These are phyloP conservation scores for Styela clava DNA, from an alignment of 23 tunicate species.

Conservation along the genomic window DNA sequence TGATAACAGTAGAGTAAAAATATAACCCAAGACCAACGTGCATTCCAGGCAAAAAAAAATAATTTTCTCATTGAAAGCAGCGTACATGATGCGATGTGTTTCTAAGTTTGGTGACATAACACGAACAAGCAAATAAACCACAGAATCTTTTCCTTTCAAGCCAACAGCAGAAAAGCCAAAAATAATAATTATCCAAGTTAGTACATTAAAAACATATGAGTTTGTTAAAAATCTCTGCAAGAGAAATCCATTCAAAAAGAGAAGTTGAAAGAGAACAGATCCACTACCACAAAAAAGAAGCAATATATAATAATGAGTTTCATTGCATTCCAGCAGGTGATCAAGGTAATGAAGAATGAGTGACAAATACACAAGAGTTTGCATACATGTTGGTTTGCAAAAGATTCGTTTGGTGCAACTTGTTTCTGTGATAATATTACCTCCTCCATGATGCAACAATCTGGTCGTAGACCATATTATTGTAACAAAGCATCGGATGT, in stretches of 20 bases:
- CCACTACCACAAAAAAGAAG: conserved; percentile 19
- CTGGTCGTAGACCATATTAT: background rate
- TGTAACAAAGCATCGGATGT: background rate
- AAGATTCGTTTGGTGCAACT: conserved; percentile 30
- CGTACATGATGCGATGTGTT: conserved; percentile 15
- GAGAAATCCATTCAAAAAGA: conserved; percentile 18
- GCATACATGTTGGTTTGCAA: conserved; percentile 38
- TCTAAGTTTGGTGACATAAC: conserved; percentile 19
- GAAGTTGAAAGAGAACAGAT: conserved; percentile 7
- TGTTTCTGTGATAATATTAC: conserved; percentile 21
- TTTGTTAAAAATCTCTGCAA: conserved; percentile 18
- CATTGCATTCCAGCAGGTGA: conserved; percentile 37
- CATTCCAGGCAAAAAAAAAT: conserved; percentile 7
- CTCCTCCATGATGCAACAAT: conserved; percentile 20
- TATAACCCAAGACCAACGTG: conserved; percentile 26
- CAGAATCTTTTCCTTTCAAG: conserved; percentile 41
- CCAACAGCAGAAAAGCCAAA: conserved; percentile 70
- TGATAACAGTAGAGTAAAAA: conserved; percentile 1
- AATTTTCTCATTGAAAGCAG: conserved; percentile 12
- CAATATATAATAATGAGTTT: conserved; percentile 18
- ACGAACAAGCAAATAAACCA: conserved; percentile 50
- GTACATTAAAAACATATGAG: conserved; percentile 90
- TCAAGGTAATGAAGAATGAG: conserved; percentile 40
- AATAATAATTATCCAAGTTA: conserved; percentile 78
- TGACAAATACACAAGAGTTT: conserved; percentile 26